Conservation (phyloP, 1,140 invertebrate species). For the Tetramorium alpestre region DNA sequence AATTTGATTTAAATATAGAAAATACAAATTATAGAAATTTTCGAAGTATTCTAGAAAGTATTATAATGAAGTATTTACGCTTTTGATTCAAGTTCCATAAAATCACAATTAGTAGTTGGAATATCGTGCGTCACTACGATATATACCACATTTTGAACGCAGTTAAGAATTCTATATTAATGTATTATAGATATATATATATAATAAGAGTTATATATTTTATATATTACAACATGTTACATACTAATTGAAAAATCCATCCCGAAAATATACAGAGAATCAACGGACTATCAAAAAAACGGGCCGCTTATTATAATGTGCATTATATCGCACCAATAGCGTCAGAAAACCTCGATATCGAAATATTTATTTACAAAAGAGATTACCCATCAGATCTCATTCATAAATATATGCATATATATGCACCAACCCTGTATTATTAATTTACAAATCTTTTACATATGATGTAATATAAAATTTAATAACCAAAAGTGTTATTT, state of each 20-base stretch:
- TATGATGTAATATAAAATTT: constrained; percentile 12
- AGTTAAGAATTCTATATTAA: constrained; percentile 28
- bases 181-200: constrained; percentile 47
- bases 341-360: neutral
- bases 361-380: constrained; percentile 69
- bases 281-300: constrained; percentile 45
- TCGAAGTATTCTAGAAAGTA: constrained; percentile 17
- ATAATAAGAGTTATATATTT: constrained; percentile 14
- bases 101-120: constrained; percentile 25
- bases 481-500: constrained; percentile 17
- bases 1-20: constrained; percentile 30
- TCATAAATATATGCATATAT: neutral
- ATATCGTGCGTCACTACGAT: constrained; percentile 18
- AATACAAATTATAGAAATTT: constrained; percentile 34
- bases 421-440: neutral
- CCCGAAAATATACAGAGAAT: constrained; percentile 68
- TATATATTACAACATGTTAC: constrained; percentile 50
- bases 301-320: constrained; percentile 22
- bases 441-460: constrained; percentile 29
- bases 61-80: neutral
- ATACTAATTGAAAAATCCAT: constrained; percentile 57
- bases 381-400: neutral
- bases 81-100: constrained; percentile 41
- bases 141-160: constrained; percentile 9
- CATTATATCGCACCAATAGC: neutral